These are phyloP conservation scores for Sycophaga agraensis DNA, from an alignment of 1,140 invertebrate species.

Conservation along the genomic window DNA sequence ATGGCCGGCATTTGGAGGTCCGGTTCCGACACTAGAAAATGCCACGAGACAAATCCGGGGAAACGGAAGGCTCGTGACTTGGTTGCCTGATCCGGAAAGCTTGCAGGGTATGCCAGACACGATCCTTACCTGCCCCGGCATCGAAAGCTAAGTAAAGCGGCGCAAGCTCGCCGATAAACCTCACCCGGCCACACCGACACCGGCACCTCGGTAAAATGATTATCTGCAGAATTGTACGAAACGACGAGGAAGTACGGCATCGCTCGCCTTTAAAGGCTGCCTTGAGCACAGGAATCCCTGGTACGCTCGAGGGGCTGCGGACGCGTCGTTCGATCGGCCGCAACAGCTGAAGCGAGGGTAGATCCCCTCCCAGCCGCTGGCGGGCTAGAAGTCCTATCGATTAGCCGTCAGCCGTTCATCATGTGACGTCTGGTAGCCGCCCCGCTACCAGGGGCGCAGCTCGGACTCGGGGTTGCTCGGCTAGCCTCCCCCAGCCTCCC, in stretches of 20 bases:
- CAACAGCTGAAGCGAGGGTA: neutral
- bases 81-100: conserved; percentile 47
- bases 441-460: conserved; percentile 50
- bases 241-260: too few relatives aligned
- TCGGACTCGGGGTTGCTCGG: too few relatives aligned
- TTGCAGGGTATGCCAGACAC: conserved; percentile 48
- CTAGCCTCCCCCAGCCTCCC: too few relatives aligned
- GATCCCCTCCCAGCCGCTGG: too few relatives aligned
- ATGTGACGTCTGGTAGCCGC: conserved; percentile 56
- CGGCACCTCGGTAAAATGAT: too few relatives aligned
- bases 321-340: neutral
- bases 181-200: too few relatives aligned
- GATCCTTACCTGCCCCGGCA: conserved; percentile 35
- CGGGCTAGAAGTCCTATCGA: conserved; percentile 50
- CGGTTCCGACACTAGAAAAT: too few relatives aligned
- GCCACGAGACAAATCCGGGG: too few relatives aligned
- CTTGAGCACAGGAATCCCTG: too few relatives aligned
- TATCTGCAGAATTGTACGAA: too few relatives aligned
- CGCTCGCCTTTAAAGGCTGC: too few relatives aligned
- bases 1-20: too few relatives aligned
- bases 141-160: conserved; percentile 20
- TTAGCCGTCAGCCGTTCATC: conserved; percentile 57
- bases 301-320: neutral
- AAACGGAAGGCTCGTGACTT: conserved; percentile 33
- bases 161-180: neutral